phyloP scores from a whole-genome alignment of 2,888 invertebrate genomes.

The Apomyelois bistriatella region DNA sequence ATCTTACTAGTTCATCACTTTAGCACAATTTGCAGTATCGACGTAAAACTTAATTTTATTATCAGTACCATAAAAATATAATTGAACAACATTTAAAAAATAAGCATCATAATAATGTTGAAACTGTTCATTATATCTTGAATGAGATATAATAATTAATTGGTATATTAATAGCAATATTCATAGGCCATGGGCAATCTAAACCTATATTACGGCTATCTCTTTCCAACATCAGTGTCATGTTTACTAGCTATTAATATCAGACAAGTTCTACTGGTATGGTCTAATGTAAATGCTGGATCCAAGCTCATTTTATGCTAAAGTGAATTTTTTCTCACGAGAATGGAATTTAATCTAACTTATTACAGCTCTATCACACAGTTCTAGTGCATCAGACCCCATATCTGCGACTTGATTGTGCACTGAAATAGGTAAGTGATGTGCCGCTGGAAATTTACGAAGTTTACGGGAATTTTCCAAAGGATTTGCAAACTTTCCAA shows the following conservation, averaged over 20 bases:
- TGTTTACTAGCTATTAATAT: slow-evolving; percentile 35
- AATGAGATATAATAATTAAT: neutral
- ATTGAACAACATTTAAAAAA: neutral
- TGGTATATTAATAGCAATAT: neutral
- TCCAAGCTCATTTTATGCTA: slow-evolving; percentile 11
- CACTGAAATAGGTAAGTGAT: no score
- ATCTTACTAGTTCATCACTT: no score
- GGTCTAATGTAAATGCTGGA: slow-evolving; percentile 21
- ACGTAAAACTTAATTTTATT: neutral
- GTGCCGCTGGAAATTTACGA: no score
- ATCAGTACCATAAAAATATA: neutral
- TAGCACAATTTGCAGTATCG: no score
- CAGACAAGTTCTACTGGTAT: slow-evolving; percentile 38
- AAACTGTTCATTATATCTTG: neutral
- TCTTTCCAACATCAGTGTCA: slow-evolving; percentile 30
- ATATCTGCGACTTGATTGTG: no score
- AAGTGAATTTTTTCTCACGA: slow-evolving; percentile 14
- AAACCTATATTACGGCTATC: slow-evolving; percentile 15
- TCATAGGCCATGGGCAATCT: neutral
- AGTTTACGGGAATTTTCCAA: no score
- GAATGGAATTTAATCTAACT: slow-evolving; percentile 12
- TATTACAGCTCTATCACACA: neutral
- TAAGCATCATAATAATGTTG: neutral
- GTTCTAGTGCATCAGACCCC: no score
- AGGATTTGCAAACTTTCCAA: no score